These are phyloP conservation scores for Eumacrocentrus americanus DNA, from an alignment of 2,888 invertebrate species.

Conservation along the genomic window DNA sequence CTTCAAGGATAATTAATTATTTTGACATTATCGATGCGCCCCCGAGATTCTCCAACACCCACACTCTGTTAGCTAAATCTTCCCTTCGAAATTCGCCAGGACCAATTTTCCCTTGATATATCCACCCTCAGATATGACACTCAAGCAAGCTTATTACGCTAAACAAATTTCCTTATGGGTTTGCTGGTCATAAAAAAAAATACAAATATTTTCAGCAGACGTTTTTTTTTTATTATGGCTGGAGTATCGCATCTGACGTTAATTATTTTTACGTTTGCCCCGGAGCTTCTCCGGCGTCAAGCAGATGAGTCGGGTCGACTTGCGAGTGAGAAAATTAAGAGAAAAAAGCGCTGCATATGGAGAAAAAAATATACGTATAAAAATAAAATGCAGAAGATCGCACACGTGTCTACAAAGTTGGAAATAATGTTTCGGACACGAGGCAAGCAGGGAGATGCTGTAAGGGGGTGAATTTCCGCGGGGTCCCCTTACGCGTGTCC, in stretches of 20 bases:
- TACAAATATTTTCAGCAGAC: not conserved
- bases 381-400: conserved; percentile 25
- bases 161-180: not conserved
- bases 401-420: conserved; percentile 48
- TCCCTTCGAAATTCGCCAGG: conserved; percentile 24
- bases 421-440: conserved; percentile 62
- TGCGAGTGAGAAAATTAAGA: conserved; percentile 15
- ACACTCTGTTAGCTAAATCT: conserved; percentile 25
- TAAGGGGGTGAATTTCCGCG: conserved; percentile 8
- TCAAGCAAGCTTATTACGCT: conserved; percentile 17
- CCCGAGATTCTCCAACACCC: conserved; percentile 11
- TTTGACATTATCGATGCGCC: conserved; percentile 41
- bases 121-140: conserved; percentile 9
- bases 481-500: conserved; percentile 70
- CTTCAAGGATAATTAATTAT: conserved; percentile 46
- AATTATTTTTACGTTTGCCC: conserved; percentile 15
- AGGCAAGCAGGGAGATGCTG: conserved; percentile 41
- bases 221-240: not conserved
- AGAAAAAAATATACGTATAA: conserved; percentile 22
- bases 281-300: conserved; percentile 30
- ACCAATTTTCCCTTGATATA: conserved; percentile 20
- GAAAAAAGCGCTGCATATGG: not conserved
- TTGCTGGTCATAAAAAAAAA: not conserved
- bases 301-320: conserved; percentile 35
- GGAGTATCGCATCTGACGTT: not conserved